These are phyloP conservation scores for Mesoclemmys tuberculata DNA, from an alignment of 2,113 vertebrate genomes.

Conservation along the genomic window DNA sequence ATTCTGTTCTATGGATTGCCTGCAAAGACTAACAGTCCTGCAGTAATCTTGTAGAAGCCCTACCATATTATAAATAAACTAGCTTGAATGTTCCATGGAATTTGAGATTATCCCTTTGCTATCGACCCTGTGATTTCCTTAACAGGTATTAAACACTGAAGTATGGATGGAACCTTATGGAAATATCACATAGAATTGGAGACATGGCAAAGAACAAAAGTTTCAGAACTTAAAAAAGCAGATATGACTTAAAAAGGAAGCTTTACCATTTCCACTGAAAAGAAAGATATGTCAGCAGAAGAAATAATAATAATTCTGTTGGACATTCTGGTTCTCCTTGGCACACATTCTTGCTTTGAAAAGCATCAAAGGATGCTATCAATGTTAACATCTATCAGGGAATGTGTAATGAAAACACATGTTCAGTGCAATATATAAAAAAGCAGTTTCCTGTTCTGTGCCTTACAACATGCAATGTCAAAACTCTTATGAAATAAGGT, in stretches of 20 bases:
- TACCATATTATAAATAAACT: not conserved
- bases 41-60: not conserved
- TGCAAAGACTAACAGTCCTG: not conserved
- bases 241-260: not conserved
- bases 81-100: slow-evolving; percentile 44
- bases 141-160: slow-evolving; percentile 56
- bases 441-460: not conserved
- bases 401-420: not conserved
- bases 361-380: not conserved
- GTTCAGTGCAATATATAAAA: not conserved
- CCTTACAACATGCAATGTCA: fast-evolving
- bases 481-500: not conserved
- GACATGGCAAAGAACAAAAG: not conserved
- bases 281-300: not conserved
- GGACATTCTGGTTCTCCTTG: not conserved
- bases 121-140: slow-evolving; percentile 62
- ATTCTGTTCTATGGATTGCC: not conserved
- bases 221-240: not conserved
- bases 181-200: not conserved
- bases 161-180: slow-evolving; percentile 14
- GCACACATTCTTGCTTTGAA: not conserved
- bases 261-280: not conserved
- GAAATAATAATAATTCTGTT: not conserved
- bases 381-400: not conserved
- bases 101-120: slow-evolving; percentile 57